Base-by-base conservation (phyloP, 2,113 vertebrate genomes). In the Butorides virescens region DNA sequence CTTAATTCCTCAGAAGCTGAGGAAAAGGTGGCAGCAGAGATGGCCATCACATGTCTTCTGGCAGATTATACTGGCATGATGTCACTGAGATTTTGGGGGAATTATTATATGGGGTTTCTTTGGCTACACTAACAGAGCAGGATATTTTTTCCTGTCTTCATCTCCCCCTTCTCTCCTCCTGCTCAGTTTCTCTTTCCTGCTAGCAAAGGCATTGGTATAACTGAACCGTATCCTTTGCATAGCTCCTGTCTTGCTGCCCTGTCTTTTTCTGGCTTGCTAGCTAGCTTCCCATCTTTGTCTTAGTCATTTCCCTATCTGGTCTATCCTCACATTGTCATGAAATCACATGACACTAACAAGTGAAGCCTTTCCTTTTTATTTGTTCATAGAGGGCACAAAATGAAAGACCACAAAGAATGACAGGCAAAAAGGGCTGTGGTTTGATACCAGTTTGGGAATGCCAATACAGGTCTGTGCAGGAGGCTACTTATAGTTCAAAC, bases 311-410 rank as follows among this genome's bases (percentile, higher is more conserved):
- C n/a, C 18, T 39, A 2, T 27, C 7, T 19, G 12, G 16, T 68
- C 56, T 83, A 13, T 44, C 19, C 11, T 59, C 23, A 50, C 10
- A 50, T 5, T 34, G 11, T 7, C 62, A 12, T 73, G 39, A 76
- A 91, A 80, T 50, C 39, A 34, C 15, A 46, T 0, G 1, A 49
- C 37, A 2, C 0, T 34, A 58, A 74, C 2, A 0, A 86, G 52
- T 19, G 9, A 62, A 88, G 20, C 4, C 13, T 83, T 89, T 75
- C 16, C 5, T 58, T 62, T 91, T 58, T 15, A 4, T 58, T 72
- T 73, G 37, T 59, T 83, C 27, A 42, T 5, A n/a, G 36, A 62
- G 16, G 32, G 17, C 15, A 58, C 30, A 49, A 46, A 79, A 79
- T 30, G 22, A 52, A 62, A 72, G 6, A 50, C 5, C 7, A 26